phyloP scores from a whole-genome alignment of 2,888 invertebrate species.

The Agriopis marginaria region DNA sequence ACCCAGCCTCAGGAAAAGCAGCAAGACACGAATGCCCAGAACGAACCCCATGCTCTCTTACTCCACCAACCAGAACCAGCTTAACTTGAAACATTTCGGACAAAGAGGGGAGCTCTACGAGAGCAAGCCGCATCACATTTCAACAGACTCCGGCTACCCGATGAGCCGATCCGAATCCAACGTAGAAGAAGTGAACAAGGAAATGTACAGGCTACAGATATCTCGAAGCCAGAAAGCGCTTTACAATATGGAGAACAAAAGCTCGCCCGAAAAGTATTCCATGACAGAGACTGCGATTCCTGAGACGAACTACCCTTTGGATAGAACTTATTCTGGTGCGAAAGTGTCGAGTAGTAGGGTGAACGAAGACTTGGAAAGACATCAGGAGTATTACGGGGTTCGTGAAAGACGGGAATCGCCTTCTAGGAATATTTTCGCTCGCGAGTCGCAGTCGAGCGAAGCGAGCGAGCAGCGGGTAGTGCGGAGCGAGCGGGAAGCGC shows the following conservation, averaged over 20 bases:
- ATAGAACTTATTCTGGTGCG: constrained; percentile 78
- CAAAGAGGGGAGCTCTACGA: constrained; percentile 81
- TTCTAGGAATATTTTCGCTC: constrained; percentile 63
- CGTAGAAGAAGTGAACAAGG: constrained; percentile 84
- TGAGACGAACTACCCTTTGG: constrained; percentile 80
- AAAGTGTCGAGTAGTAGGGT: constrained; percentile 79
- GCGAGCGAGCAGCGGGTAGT: constrained; percentile 69
- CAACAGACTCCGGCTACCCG: constrained; percentile 78
- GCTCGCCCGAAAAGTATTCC: constrained; percentile 73
- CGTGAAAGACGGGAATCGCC: constrained; percentile 74
- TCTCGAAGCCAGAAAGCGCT: constrained; percentile 82
- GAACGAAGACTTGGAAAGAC: constrained; percentile 80
- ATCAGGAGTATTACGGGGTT: constrained; percentile 72
- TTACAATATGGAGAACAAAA: constrained; percentile 81
- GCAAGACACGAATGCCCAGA: constrained; percentile 85
- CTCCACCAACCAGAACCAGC: constrained; percentile 79
- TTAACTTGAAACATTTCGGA: constrained; percentile 81
- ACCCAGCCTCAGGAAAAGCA: constrained; percentile 82
- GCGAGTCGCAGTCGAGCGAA: constrained; percentile 75
- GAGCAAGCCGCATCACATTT: constrained; percentile 81
- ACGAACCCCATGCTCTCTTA: constrained; percentile 87
- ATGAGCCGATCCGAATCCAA: constrained; percentile 83
- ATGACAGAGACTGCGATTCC: constrained; percentile 72
- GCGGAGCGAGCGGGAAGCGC: constrained; percentile 63
- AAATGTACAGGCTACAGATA: constrained; percentile 83